Conservation (phyloP, 2,113 vertebrate species). For the Callopanchax toddi region DNA sequence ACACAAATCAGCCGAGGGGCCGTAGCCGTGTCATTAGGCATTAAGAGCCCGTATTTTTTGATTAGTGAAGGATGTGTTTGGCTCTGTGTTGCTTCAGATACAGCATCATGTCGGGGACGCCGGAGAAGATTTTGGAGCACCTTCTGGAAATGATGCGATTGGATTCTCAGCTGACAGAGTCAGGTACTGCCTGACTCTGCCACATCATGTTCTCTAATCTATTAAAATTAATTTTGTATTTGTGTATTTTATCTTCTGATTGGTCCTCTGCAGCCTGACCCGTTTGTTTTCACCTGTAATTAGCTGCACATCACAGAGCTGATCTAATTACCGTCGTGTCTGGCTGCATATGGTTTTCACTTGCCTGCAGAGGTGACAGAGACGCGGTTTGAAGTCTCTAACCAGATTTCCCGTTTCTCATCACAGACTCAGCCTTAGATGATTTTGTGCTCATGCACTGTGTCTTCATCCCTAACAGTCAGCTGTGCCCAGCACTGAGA, state of each 20-base stretch:
- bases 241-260: slow-evolving; percentile 12
- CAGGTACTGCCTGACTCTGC: slow-evolving; percentile 68
- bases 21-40: slow-evolving; percentile 36
- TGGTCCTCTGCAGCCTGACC: slow-evolving; percentile 32
- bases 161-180: slow-evolving; percentile 89
- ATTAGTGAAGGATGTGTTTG: slow-evolving; percentile 66
- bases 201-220: too few relatives aligned
- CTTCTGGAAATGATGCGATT: slow-evolving; percentile 95
- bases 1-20: slow-evolving; percentile 50
- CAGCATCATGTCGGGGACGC: slow-evolving; percentile 97
- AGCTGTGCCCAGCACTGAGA: slow-evolving; percentile 91
- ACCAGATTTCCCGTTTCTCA: slow-evolving; percentile 19
- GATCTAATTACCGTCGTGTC: slow-evolving; percentile 61
- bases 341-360: slow-evolving; percentile 56
- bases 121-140: slow-evolving; percentile 98
- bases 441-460: slow-evolving; percentile 98
- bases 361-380: slow-evolving; percentile 48
- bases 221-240: too few relatives aligned
- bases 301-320: slow-evolving; percentile 57
- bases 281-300: slow-evolving; percentile 62
- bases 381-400: slow-evolving; percentile 33
- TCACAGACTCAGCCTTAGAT: slow-evolving; percentile 89
- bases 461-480: slow-evolving; percentile 94
- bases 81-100: slow-evolving; percentile 81
- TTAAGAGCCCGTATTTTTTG: slow-evolving; percentile 54